A percentile compares a stretch with the other conserved stretches of the same genome.
phyloP scores from a whole-genome alignment of 2,113 vertebrate genomes.

The Lanius ludovicianus region DNA sequence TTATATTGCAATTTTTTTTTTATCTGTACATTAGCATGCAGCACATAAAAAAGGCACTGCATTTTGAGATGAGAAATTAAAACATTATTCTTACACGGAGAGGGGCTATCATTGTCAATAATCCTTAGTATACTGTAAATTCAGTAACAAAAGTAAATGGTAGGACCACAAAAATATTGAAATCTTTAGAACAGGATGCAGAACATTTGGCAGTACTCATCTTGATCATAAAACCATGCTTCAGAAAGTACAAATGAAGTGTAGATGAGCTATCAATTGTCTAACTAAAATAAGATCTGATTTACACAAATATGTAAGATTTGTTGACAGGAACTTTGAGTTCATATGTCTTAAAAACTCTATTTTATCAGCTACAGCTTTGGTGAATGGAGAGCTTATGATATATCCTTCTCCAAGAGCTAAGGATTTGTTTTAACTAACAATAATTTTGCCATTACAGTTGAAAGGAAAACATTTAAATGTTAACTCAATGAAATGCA shows the following conservation, averaged over 20 bases:
- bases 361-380: background rate
- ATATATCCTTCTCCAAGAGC: background rate
- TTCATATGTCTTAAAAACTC: background rate
- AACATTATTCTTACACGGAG: background rate
- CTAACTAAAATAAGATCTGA: background rate
- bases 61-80: background rate
- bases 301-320: background rate
- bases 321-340: background rate
- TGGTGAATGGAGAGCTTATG: background rate
- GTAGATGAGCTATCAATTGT: background rate
- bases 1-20: background rate
- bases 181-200: background rate
- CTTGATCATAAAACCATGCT: background rate
- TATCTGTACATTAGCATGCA: background rate
- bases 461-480: conserved; percentile 51
- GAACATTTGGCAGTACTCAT: background rate
- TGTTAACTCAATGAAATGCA: conserved; percentile 15
- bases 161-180: background rate
- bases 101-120: background rate
- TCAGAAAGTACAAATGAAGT: background rate
- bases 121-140: background rate
- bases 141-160: background rate
- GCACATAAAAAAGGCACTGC: background rate
- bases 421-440: conserved; percentile 32
- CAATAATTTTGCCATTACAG: conserved; percentile 22